Evolutionary conservation across 2,797 vertebrate species (phyloP).

Genomic region (Enteromius thamalakanensis): DNA sequence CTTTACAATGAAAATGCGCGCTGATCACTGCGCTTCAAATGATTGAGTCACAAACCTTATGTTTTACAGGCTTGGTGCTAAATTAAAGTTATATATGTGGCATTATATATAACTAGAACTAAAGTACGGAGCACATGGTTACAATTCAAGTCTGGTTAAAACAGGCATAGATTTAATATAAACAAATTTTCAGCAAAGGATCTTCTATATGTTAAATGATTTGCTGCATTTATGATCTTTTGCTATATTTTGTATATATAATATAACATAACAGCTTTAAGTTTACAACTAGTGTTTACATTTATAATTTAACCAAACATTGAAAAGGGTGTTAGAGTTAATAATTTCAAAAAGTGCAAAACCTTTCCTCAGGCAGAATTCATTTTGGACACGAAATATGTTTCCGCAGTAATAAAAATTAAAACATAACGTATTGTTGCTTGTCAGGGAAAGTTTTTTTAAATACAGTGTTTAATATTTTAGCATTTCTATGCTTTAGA

Average conservation of each 20-base stretch:
- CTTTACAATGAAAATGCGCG: neutral
- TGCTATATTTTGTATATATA: neutral
- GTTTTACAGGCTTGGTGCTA: neutral
- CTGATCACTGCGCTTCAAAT: neutral
- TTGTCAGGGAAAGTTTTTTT: too few relatives aligned
- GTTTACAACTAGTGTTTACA: too few relatives aligned
- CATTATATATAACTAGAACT: constrained; percentile 2
- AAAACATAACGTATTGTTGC: neutral
- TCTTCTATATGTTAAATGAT: neutral
- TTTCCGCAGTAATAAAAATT: neutral
- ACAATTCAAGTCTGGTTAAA: neutral
- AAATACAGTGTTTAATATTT: neutral
- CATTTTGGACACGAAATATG: neutral
- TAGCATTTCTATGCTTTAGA: neutral
- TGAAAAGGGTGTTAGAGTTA: too few relatives aligned
- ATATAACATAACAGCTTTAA: too few relatives aligned
- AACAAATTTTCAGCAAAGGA: neutral
- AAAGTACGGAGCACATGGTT: neutral
- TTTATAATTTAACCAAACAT: too few relatives aligned
- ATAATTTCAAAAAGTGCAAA: too few relatives aligned
- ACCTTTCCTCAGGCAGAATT: neutral
- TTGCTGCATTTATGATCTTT: neutral
- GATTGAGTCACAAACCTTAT: neutral
- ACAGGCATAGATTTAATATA: neutral
- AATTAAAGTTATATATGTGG: neutral